Evolutionary conservation across 2,888 invertebrate genomes (phyloP).

Genomic region (Drosophila multiciliata): DNA sequence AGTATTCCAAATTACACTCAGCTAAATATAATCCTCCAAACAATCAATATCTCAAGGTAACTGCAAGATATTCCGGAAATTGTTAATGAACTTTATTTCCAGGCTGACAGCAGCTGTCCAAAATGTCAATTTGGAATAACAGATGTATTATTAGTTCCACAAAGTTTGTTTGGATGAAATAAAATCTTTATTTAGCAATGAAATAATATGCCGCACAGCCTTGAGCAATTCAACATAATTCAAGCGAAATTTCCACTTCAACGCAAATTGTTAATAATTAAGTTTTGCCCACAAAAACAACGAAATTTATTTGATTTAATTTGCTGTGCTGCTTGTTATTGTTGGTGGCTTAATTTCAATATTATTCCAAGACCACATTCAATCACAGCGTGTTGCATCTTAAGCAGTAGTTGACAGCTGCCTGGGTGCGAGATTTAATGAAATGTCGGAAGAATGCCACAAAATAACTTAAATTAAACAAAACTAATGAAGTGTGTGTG

Average conservation of each 20-base stretch:
- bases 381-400: conserved; percentile 20
- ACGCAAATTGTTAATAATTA: conserved; percentile 33
- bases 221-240: conserved; percentile 1
- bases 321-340: conserved; percentile 5
- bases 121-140: conserved; percentile 15
- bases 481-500: conserved; percentile 69
- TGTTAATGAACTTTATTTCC: background rate
- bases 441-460: conserved; percentile 32
- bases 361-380: conserved; percentile 29
- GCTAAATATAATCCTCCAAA: background rate
- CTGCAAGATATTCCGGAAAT: background rate
- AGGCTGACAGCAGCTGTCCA: conserved; percentile 11
- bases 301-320: conserved; percentile 13
- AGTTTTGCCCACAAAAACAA: conserved; percentile 14
- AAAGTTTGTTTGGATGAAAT: background rate
- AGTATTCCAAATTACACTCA: background rate
- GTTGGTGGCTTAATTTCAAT: conserved; percentile 16
- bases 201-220: background rate
- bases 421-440: conserved; percentile 59
- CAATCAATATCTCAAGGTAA: background rate
- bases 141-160: background rate
- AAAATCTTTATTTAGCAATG: conserved; percentile 4
- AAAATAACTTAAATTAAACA: conserved; percentile 77
- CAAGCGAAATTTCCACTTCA: background rate
- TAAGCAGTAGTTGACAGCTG: conserved; percentile 23